Percentiles rank a stretch among this genome's conserved stretches.
Evolutionary conservation across 1,140 invertebrate species (phyloP).

Genomic region (Procambarus virginalis): DNA sequence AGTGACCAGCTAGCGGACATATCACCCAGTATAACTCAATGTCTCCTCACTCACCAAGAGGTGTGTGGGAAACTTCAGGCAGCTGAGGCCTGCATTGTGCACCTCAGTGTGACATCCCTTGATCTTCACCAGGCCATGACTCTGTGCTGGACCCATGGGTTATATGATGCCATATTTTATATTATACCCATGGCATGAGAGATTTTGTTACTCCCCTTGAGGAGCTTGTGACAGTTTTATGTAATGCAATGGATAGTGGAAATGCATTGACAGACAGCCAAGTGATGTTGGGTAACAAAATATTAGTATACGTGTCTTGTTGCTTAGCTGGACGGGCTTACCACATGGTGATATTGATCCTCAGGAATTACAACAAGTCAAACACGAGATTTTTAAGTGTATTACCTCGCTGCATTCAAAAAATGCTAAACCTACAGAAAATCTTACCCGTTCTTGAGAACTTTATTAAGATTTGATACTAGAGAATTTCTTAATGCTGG

Average conservation of each 20-base stretch:
- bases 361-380: slow-evolving; percentile 81
- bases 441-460: slow-evolving; percentile 86
- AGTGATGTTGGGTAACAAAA: slow-evolving; percentile 85
- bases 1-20: slow-evolving; percentile 76
- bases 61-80: slow-evolving; percentile 76
- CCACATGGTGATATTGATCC: slow-evolving; percentile 88
- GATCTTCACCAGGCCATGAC: slow-evolving; percentile 92
- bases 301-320: slow-evolving; percentile 94
- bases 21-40: slow-evolving; percentile 77
- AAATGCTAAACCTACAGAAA: slow-evolving; percentile 80
- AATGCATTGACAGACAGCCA: slow-evolving; percentile 72
- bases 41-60: slow-evolving; percentile 78
- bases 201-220: slow-evolving; percentile 90
- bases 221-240: slow-evolving; percentile 80
- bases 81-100: slow-evolving; percentile 87
- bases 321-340: slow-evolving; percentile 94
- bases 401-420: slow-evolving; percentile 80
- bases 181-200: slow-evolving; percentile 89
- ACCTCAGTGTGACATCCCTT: slow-evolving; percentile 87
- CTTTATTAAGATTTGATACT: slow-evolving; percentile 89
- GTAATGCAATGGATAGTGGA: slow-evolving; percentile 69
- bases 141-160: slow-evolving; percentile 84
- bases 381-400: slow-evolving; percentile 81
- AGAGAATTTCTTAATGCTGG: slow-evolving; percentile 92
- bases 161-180: slow-evolving; percentile 92